phyloP scores from a whole-genome alignment of 1,140 invertebrate species.

The Aphelinus atriplicis region DNA sequence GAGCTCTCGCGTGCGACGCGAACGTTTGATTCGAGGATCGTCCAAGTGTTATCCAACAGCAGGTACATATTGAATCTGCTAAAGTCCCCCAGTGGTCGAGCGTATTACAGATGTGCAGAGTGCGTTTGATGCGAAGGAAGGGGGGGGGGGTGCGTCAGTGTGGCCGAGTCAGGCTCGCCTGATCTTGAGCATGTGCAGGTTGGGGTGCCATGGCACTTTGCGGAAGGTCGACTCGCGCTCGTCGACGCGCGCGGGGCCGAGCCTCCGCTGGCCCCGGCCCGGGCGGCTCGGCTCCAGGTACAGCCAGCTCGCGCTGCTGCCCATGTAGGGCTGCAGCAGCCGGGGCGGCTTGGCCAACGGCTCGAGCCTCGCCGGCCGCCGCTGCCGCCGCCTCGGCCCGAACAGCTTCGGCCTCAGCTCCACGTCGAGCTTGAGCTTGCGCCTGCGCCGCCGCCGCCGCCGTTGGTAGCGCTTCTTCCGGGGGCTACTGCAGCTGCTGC shows the following conservation, averaged over 20 bases:
- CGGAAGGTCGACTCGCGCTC: conserved; percentile 55
- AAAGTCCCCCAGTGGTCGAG: too few relatives aligned
- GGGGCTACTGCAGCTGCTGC: neutral
- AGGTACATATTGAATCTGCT: too few relatives aligned
- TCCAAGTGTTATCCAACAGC: too few relatives aligned
- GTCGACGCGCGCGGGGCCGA: neutral
- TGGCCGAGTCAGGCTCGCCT: conserved; percentile 47
- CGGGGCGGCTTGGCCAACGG: neutral
- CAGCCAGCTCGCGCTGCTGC: conserved; percentile 54
- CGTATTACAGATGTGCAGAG: too few relatives aligned
- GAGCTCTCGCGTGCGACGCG: too few relatives aligned
- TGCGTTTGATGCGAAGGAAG: too few relatives aligned
- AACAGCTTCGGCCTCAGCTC: neutral
- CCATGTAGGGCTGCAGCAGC: conserved; percentile 44
- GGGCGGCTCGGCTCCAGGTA: conserved; percentile 52
- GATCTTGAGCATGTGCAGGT: conserved; percentile 65
- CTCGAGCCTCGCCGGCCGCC: neutral
- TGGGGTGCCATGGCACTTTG: conserved; percentile 67
- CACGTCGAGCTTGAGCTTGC: neutral
- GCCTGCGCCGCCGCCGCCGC: neutral
- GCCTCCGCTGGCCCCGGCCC: neutral
- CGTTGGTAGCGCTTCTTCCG: neutral
- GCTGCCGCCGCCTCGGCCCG: neutral
- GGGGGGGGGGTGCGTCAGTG: too few relatives aligned
- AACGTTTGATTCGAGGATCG: too few relatives aligned